Percentiles rank a stretch among this genome's conserved stretches.
These are phyloP conservation scores for Caenorhabditis sp. DNA, from an alignment of 2,888 invertebrate genomes.

Conservation along the genomic window DNA sequence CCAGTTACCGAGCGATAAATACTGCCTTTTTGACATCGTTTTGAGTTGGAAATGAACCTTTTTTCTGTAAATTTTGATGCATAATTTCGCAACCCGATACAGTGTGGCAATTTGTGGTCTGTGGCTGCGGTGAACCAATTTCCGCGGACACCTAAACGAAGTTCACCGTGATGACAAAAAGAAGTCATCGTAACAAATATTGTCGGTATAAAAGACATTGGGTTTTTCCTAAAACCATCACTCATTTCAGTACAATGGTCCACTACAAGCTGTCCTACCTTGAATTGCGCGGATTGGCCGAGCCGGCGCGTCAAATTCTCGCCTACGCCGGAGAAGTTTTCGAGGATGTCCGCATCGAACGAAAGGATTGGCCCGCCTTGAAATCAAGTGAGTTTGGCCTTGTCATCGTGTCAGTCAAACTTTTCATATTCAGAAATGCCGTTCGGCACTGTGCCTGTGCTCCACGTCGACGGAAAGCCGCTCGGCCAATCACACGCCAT, in stretches of 20 bases:
- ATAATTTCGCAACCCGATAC: too few relatives aligned
- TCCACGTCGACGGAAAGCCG: conserved; percentile 67
- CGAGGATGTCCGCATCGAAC: conserved; percentile 48
- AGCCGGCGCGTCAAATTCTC: conserved; percentile 47
- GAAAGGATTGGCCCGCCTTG: conserved; percentile 60
- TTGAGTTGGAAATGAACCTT: neutral
- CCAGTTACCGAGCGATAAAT: conserved; percentile 34
- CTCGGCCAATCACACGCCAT: conserved; percentile 67
- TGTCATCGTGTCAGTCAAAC: neutral
- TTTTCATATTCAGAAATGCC: conserved; percentile 57
- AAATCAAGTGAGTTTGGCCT: conserved; percentile 56
- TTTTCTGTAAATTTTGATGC: neutral
- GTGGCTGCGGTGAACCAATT: too few relatives aligned
- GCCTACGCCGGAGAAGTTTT: conserved; percentile 51
- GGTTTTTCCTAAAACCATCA: too few relatives aligned
- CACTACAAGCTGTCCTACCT: conserved; percentile 51
- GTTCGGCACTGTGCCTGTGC: conserved; percentile 68
- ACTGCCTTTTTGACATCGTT: neutral
- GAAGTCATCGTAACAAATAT: too few relatives aligned
- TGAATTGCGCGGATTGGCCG: conserved; percentile 30
- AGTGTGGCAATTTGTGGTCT: too few relatives aligned
- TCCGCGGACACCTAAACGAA: too few relatives aligned
- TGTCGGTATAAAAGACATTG: too few relatives aligned
- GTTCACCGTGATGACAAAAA: too few relatives aligned
- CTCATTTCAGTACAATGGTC: conserved; percentile 21